Evolutionary conservation across 2,797 vertebrate genomes (phyloP), one percentile per base, ranked within the genome.

Genomic region (Lutjanus campechanus): DNA sequence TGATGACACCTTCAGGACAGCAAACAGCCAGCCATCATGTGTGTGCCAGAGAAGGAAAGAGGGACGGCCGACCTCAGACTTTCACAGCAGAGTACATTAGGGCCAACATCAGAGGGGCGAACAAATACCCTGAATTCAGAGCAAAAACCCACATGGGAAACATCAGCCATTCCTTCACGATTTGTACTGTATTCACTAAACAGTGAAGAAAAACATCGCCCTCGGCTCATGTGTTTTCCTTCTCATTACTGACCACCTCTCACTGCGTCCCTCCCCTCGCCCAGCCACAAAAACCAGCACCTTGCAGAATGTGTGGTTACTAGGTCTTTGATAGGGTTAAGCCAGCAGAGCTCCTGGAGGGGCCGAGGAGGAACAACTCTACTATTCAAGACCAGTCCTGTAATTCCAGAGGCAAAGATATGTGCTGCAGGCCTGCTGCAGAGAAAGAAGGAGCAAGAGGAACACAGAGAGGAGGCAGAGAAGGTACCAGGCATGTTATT

Each of bases 321-420:
- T 76, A 72, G 69, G 75, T 70, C 85, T 94, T 93, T 93, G 84
- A 94, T 92, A 73, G 84, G 83, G 86, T 87, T 86, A 72, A 89
- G 82, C 63, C 83, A 56, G 77, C 77, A 69, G 79, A 89, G 78
- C 67, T 90, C 88, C 77, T 82, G 83, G 50, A 87, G 69, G 81
- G 89, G 81, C 69, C 6, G 5, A 75, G 56, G 83, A 92, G 71
- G 76, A 91, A 92, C 91, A 93, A 84, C 79, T 75, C 81, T 86
- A 65, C 86, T 89, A 93, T 94, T 95, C 89, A 93, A 88, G 86
- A 89, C 71, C 43, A 80, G 85, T 83, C 86, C 88, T 92, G 83
- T 86, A 91, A 91, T 85, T 92, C 77, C 76, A 85, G 83, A 91
- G 81, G 85, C 79, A 79, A 71, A 77, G 79, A 81, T 77, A 85